A percentile compares a stretch with the other conserved stretches of the same genome.
phyloP scores from a whole-genome alignment of 2,113 vertebrate species.

The Python bivittatus region DNA sequence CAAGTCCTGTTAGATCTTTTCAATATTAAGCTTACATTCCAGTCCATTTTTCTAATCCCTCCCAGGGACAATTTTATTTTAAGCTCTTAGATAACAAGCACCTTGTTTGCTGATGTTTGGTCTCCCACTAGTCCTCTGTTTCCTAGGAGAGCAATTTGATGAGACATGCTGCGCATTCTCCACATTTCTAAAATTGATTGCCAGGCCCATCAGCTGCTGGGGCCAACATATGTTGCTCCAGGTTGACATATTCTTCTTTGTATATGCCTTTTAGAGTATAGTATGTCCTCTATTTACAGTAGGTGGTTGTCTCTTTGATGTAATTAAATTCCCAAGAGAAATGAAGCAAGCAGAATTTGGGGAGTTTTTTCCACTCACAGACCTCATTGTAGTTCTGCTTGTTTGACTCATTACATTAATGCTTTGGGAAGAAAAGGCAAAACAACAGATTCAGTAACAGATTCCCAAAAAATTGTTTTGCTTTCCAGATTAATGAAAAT shows the following conservation, averaged over 20 bases:
- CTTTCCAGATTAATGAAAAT: neutral
- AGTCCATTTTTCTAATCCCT: neutral
- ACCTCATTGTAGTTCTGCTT: neutral
- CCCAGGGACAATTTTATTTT: slow-evolving; percentile 57
- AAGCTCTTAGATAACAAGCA: slow-evolving; percentile 32
- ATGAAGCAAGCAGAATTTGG: neutral
- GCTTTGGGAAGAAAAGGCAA: neutral
- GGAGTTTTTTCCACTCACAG: neutral
- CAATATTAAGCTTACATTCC: slow-evolving; percentile 33
- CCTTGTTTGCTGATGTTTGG: slow-evolving; percentile 13
- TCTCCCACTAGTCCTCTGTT: slow-evolving; percentile 46
- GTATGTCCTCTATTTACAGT: rapidly evolving
- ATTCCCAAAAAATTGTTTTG: neutral
- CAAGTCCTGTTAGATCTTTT: slow-evolving; percentile 38
- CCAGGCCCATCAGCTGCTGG: slow-evolving; percentile 27
- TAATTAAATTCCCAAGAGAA: neutral
- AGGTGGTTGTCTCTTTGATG: neutral
- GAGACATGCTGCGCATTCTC: slow-evolving; percentile 10
- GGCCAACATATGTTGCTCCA: rapidly evolving
- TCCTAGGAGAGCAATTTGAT: slow-evolving; percentile 46
- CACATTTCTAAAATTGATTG: slow-evolving; percentile 38
- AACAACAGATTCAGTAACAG: neutral
- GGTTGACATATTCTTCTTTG: neutral
- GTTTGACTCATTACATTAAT: neutral
- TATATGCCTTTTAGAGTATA: neutral